phyloP scores from a whole-genome alignment of 2,797 vertebrate species.

The Tokudaia tokunoshimensis region DNA sequence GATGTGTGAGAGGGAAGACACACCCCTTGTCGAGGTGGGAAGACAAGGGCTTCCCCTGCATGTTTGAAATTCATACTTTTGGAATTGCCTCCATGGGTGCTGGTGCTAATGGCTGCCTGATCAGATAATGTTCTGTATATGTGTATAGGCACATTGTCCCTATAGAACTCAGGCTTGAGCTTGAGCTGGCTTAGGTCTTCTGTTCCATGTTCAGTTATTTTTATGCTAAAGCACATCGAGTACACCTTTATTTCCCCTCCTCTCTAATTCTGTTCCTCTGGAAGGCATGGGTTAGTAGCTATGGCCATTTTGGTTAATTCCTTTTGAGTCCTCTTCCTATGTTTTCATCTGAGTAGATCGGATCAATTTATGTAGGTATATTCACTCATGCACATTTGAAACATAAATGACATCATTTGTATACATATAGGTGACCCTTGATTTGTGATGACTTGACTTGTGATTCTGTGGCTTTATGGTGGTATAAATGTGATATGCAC shows the following conservation, averaged over 20 bases:
- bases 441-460: background rate
- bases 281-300: background rate
- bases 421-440: background rate
- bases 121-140: background rate
- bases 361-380: background rate
- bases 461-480: background rate
- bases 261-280: background rate
- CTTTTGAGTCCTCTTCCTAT: background rate
- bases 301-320: background rate
- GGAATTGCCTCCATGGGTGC: background rate
- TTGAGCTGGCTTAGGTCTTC: background rate
- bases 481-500: background rate
- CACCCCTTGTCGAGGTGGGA: background rate
- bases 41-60: background rate
- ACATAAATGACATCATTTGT: background rate
- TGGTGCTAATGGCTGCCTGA: background rate
- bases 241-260: background rate
- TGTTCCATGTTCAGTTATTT: conserved; percentile 1
- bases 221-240: background rate
- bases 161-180: background rate
- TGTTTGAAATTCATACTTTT: background rate
- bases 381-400: conserved; percentile 19
- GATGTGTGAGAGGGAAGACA: background rate
- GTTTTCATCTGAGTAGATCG: background rate
- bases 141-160: no score